Evolutionary conservation across 2,888 invertebrate genomes (phyloP).

Genomic region (Caradrina clavipalpis): DNA sequence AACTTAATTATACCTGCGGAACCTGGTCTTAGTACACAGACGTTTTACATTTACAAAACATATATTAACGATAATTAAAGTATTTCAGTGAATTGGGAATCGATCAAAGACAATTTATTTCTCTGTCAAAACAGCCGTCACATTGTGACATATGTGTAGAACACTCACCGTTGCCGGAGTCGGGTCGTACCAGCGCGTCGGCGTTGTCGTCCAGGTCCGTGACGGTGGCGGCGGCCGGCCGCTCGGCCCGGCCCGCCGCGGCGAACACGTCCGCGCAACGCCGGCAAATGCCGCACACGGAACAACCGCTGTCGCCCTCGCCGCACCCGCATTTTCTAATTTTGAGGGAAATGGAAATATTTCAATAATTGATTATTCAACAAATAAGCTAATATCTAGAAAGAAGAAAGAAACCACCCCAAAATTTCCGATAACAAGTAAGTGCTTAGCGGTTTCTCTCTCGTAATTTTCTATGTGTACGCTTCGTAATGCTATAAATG

Average conservation of each 20-base stretch:
- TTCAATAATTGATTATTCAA: too few relatives aligned
- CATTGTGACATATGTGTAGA: background rate
- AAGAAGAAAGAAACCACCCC: too few relatives aligned
- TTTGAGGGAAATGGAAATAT: constrained; percentile 18
- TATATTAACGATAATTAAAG: background rate
- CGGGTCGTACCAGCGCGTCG: constrained; percentile 61
- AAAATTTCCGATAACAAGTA: too few relatives aligned
- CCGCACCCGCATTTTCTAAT: constrained; percentile 98
- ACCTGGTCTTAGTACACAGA: too few relatives aligned
- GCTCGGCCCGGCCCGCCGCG: constrained; percentile 58
- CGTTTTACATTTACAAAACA: background rate
- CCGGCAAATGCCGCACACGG: constrained; percentile 97
- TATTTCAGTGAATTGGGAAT: constrained; percentile 13
- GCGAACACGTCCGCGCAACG: constrained; percentile 93
- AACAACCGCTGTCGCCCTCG: constrained; percentile 98
- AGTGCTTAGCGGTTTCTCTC: too few relatives aligned
- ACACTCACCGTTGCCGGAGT: constrained; percentile 62
- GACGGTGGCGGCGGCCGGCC: constrained; percentile 46
- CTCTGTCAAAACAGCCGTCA: background rate
- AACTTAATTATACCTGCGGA: background rate
- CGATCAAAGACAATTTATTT: constrained; percentile 8
- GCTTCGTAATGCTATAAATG: too few relatives aligned
- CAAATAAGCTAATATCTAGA: too few relatives aligned
- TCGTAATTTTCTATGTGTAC: too few relatives aligned
- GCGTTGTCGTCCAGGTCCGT: constrained; percentile 72